phyloP scores from a whole-genome alignment of 2,888 invertebrate species.

The Thymelicus acteon region DNA sequence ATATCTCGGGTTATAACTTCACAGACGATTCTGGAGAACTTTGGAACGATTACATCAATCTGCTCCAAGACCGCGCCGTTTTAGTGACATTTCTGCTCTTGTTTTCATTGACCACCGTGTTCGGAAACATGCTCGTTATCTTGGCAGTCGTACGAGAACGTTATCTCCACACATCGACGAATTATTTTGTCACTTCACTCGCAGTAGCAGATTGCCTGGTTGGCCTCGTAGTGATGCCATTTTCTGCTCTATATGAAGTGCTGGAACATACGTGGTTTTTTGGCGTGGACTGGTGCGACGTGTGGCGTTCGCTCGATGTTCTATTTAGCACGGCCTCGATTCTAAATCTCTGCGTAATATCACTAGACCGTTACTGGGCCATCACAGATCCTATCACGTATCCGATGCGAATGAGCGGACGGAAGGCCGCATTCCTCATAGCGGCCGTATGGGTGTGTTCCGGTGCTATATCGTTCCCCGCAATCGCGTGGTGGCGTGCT shows the following conservation, averaged over 20 bases:
- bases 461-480: constrained; percentile 98
- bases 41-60: constrained; percentile 77
- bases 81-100: constrained; percentile 92
- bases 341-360: constrained; percentile 98
- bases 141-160: constrained; percentile 96
- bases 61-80: constrained; percentile 88
- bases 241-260: constrained; percentile 95
- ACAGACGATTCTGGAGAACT: constrained; percentile 61
- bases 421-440: constrained; percentile 94
- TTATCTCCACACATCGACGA: constrained; percentile 98
- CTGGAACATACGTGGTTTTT: constrained; percentile 97
- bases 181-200: constrained; percentile 98
- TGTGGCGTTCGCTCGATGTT: constrained; percentile 98
- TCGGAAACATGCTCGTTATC: constrained; percentile 97
- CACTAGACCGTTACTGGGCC: constrained; percentile 98
- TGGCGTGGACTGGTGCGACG: constrained; percentile 98
- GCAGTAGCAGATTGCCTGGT: constrained; percentile 98
- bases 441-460: constrained; percentile 98
- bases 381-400: constrained; percentile 99
- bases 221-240: constrained; percentile 99
- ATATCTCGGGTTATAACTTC: constrained; percentile 60
- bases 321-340: constrained; percentile 99
- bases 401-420: constrained; percentile 96
- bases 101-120: constrained; percentile 96
- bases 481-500: constrained; percentile 98